phyloP scores from a whole-genome alignment of 2,797 vertebrate genomes.

The Centropyge bicolor region DNA sequence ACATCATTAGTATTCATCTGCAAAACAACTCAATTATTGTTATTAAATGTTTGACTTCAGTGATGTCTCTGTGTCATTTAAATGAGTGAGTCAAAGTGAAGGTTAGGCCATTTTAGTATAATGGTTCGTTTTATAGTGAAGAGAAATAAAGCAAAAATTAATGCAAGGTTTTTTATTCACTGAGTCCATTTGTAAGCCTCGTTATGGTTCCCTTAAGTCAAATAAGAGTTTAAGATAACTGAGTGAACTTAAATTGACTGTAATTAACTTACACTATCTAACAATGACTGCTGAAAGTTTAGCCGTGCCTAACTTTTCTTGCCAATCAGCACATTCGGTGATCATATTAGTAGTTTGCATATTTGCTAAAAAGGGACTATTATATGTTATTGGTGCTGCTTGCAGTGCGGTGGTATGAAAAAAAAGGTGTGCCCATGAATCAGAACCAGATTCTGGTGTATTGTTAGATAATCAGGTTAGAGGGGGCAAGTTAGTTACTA shows the following conservation, averaged over 20 bases:
- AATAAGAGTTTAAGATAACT: neutral
- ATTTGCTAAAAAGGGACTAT: neutral
- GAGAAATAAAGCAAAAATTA: neutral
- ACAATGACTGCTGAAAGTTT: neutral
- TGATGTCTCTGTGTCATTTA: neutral
- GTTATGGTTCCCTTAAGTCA: neutral
- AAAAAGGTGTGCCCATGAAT: conserved; percentile 69
- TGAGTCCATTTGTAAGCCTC: neutral
- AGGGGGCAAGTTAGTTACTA: conserved; percentile 47
- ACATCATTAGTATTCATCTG: neutral
- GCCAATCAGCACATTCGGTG: neutral
- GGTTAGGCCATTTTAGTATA: neutral
- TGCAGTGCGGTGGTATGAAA: neutral
- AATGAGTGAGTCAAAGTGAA: neutral
- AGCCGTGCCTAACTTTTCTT: no score
- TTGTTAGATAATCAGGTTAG: conserved; percentile 47
- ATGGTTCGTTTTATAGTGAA: neutral
- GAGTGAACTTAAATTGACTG: neutral
- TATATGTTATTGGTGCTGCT: conserved; percentile 1
- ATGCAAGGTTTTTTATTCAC: neutral
- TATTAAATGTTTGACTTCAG: neutral
- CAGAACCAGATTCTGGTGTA: conserved; percentile 75
- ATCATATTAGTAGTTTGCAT: neutral
- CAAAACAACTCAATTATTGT: neutral
- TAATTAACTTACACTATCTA: neutral